These are phyloP conservation scores for Orchesella flavescens DNA, from an alignment of 2,888 invertebrate genomes.

Conservation along the genomic window DNA sequence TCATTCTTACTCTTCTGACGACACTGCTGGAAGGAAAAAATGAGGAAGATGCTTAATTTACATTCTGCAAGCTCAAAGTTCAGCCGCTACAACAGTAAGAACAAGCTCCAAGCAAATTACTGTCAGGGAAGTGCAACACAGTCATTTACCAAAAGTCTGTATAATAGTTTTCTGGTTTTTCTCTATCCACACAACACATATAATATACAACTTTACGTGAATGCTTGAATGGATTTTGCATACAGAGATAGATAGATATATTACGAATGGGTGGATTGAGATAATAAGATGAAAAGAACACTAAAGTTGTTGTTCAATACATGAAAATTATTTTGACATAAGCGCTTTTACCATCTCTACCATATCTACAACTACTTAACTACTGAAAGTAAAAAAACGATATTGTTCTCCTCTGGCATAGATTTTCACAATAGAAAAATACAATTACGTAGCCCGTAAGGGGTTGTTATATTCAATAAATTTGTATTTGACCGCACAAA, in stretches of 20 bases:
- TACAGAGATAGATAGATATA: too few relatives aligned
- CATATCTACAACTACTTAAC: not conserved
- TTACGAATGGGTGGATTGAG: too few relatives aligned
- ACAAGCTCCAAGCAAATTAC: conserved; percentile 32
- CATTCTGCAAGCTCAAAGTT: conserved; percentile 23
- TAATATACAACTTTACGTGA: too few relatives aligned
- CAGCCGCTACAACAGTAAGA: conserved; percentile 18
- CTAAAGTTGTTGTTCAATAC: too few relatives aligned
- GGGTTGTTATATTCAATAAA: not conserved
- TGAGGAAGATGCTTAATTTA: conserved; percentile 38
- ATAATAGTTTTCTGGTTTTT: not conserved
- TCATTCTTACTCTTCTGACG: not conserved
- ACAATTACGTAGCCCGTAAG: conserved; percentile 16
- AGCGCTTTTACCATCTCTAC: too few relatives aligned
- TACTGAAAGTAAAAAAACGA: conserved; percentile 10
- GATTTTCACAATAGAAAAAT: conserved; percentile 12
- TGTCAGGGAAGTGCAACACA: conserved; percentile 33
- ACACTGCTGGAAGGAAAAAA: conserved; percentile 41
- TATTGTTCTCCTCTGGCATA: not conserved
- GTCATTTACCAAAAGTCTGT: conserved; percentile 32
- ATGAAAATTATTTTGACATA: too few relatives aligned
- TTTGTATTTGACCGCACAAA: not conserved
- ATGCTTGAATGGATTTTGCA: too few relatives aligned
- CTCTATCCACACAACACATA: not conserved
- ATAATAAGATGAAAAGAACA: too few relatives aligned